Evolutionary conservation across 2,888 invertebrate species (phyloP).

Genomic region (Hipparchia sbordonii): DNA sequence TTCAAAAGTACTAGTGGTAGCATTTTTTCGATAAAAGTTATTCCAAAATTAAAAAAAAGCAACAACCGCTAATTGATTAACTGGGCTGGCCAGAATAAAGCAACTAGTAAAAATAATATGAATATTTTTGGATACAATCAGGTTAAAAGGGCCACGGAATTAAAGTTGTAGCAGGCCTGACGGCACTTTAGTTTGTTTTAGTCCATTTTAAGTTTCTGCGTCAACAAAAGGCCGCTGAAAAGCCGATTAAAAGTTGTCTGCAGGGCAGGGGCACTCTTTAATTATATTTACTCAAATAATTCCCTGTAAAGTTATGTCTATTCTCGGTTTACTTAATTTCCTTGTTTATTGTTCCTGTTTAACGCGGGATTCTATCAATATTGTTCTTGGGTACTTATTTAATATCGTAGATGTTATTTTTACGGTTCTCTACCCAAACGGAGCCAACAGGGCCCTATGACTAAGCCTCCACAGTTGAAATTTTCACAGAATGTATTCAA

Average conservation of each 20-base stretch:
- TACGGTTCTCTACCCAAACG: too few species aligned
- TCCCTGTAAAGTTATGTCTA: constrained; percentile 23
- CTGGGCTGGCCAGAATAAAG: background rate
- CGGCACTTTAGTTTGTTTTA: constrained; percentile 27
- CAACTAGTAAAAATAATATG: background rate
- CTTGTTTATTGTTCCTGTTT: constrained; percentile 15
- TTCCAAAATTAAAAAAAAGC: too few species aligned
- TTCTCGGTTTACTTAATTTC: constrained; percentile 25
- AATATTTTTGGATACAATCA: background rate
- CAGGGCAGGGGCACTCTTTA: constrained; percentile 32
- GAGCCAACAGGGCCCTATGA: too few species aligned
- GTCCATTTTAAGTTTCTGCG: constrained; percentile 32
- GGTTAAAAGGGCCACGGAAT: constrained; percentile 12
- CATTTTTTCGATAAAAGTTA: too few species aligned
- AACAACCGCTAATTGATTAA: background rate
- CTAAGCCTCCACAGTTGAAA: too few species aligned
- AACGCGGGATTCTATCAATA: constrained; percentile 20
- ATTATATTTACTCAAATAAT: constrained; percentile 38
- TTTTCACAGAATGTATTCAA: too few species aligned
- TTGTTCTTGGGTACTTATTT: constrained; percentile 9
- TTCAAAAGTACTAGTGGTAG: too few species aligned
- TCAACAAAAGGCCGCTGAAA: constrained; percentile 31
- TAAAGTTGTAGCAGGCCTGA: constrained; percentile 29
- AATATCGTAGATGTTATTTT: background rate
- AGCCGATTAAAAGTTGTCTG: constrained; percentile 38